Evolutionary conservation across 2,888 invertebrate genomes (phyloP).

Genomic region (Scaptodrosophila latifasciaeformis): DNA sequence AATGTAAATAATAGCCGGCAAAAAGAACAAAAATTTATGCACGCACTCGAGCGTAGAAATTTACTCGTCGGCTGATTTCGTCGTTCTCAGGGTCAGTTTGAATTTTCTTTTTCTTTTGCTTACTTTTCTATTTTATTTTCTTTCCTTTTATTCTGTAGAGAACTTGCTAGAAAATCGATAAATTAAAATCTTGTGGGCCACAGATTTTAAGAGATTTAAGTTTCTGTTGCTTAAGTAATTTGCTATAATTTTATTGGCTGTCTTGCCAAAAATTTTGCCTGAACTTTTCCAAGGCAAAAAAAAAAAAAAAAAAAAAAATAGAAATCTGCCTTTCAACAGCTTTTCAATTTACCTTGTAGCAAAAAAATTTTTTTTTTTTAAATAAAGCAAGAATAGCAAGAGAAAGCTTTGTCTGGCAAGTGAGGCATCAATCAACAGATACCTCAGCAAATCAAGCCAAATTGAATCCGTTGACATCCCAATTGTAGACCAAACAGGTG

Average conservation of each 20-base stretch:
- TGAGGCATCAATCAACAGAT: too few relatives aligned
- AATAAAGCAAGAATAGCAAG: too few relatives aligned
- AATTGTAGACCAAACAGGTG: not conserved
- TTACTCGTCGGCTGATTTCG: constrained; percentile 28
- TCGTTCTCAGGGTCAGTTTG: constrained; percentile 45
- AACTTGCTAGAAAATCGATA: constrained; percentile 51
- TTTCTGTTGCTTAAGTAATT: too few relatives aligned
- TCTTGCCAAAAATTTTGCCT: constrained; percentile 16
- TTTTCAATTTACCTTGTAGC: constrained; percentile 45
- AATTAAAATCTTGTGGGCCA: constrained; percentile 14
- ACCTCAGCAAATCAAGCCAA: too few relatives aligned
- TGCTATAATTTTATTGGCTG: too few relatives aligned
- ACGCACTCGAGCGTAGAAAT: constrained; percentile 49
- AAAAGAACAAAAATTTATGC: constrained; percentile 48
- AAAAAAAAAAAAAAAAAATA: constrained; percentile 7
- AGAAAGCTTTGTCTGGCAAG: too few relatives aligned
- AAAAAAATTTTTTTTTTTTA: constrained; percentile 23
- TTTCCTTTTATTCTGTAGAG: constrained; percentile 22
- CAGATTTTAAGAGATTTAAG: not conserved
- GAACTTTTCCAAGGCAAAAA: constrained; percentile 31
- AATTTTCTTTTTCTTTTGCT: not conserved
- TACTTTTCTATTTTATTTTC: constrained; percentile 1
- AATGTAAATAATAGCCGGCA: constrained; percentile 52
- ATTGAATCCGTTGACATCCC: too few relatives aligned
- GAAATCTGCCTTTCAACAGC: constrained; percentile 50